phyloP scores from a whole-genome alignment of 2,113 vertebrate species.

The Ptyas mucosa region DNA sequence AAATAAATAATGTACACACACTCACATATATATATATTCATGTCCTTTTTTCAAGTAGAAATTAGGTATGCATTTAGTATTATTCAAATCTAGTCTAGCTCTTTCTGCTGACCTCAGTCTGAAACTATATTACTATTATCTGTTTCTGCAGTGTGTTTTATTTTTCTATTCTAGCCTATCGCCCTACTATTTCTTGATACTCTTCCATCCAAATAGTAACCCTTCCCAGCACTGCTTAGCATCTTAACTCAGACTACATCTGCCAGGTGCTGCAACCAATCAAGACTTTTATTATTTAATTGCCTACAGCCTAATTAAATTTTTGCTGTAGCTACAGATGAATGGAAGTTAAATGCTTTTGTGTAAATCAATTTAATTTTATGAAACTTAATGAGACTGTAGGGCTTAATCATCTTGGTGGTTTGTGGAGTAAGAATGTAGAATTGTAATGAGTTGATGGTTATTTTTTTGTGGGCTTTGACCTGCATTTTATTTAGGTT shows the following conservation, averaged over 20 bases:
- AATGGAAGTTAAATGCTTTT: constrained; percentile 1
- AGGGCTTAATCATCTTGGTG: constrained; percentile 11
- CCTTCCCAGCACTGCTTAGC: neutral
- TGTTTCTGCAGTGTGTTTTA: neutral
- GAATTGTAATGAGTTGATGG: neutral
- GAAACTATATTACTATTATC: neutral
- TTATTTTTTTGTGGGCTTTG: neutral
- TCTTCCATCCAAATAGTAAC: neutral
- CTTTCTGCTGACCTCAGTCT: neutral
- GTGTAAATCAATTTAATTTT: constrained; percentile 14
- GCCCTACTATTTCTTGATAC: neutral
- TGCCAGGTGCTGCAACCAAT: neutral
- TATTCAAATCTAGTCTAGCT: neutral
- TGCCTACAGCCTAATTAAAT: neutral
- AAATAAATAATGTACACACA: neutral
- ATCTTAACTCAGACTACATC: neutral
- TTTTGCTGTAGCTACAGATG: neutral
- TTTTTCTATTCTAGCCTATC: neutral
- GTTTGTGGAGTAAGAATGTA: constrained; percentile 12
- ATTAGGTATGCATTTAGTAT: neutral
- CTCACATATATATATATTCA: neutral
- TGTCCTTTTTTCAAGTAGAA: neutral
- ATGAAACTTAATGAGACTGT: constrained; percentile 7
- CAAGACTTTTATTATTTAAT: constrained; percentile 1
- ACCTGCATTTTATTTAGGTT: constrained; percentile 12